Evolutionary conservation across 2,888 invertebrate species (phyloP).

Genomic region (Sinhomidia bicolor): DNA sequence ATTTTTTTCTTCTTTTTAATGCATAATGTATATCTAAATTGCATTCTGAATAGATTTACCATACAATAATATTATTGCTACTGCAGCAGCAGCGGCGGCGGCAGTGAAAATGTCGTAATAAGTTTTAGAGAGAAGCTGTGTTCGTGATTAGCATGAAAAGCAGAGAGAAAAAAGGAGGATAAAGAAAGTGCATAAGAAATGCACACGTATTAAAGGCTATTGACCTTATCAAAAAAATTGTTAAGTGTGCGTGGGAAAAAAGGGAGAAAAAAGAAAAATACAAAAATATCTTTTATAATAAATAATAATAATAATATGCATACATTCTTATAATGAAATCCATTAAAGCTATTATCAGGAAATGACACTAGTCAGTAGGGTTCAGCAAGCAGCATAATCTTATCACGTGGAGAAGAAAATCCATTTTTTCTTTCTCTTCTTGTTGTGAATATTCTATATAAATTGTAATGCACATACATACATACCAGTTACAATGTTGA

Average conservation of each 20-base stretch:
- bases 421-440: conserved; percentile 10
- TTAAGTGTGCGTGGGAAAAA: not conserved
- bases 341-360: conserved; percentile 12
- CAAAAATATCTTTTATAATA: not conserved
- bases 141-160: conserved; percentile 16
- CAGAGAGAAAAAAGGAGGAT: not conserved
- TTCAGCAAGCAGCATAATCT: conserved; percentile 47
- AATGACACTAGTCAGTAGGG: conserved; percentile 27
- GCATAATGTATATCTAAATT: not conserved
- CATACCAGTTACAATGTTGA: too few species aligned
- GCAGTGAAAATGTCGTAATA: not conserved
- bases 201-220: conserved; percentile 52
- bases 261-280: not conserved
- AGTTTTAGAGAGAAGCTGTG: not conserved
- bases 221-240: conserved; percentile 54
- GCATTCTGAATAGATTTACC: not conserved
- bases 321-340: conserved; percentile 16
- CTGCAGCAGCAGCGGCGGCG: too few species aligned
- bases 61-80: not conserved
- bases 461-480: too few species aligned
- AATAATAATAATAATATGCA: too few species aligned
- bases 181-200: conserved; percentile 28
- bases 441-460: too few species aligned
- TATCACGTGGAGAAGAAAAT: conserved; percentile 45
- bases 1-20: not conserved